phyloP scores from a whole-genome alignment of 1,140 invertebrate genomes.

The Bathynomus jamesi region DNA sequence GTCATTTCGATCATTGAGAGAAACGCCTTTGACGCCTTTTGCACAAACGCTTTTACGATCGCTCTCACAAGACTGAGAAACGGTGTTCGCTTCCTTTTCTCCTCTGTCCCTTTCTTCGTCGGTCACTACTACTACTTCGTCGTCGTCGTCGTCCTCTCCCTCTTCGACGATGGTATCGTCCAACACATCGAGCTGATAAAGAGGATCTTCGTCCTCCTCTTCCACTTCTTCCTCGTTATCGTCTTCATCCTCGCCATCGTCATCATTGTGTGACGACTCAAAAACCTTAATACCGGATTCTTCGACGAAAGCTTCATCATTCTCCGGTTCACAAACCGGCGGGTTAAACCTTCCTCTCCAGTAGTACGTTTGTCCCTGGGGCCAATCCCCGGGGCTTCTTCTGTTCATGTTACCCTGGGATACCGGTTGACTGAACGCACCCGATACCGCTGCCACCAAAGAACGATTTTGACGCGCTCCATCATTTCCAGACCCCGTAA shows the following conservation, averaged over 20 bases:
- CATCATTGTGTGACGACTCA: constrained; percentile 4
- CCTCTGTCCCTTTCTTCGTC: neutral
- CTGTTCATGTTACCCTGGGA: neutral
- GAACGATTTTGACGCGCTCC: neutral
- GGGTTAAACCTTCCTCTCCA: neutral
- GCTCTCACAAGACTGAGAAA: too few species aligned
- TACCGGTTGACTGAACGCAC: neutral
- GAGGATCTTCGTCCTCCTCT: constrained; percentile 7
- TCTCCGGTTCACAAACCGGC: constrained; percentile 4
- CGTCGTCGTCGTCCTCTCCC: constrained; percentile 7
- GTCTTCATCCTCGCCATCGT: neutral
- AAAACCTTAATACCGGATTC: constrained; percentile 13
- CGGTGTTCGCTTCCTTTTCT: neutral
- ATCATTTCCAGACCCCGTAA: neutral
- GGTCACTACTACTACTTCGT: too few species aligned
- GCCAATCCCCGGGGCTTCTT: neutral
- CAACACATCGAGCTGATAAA: neutral
- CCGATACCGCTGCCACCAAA: neutral
- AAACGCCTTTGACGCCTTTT: too few species aligned
- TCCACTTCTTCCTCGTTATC: neutral
- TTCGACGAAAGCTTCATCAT: constrained; percentile 14
- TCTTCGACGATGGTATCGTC: constrained; percentile 3
- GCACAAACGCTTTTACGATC: too few species aligned
- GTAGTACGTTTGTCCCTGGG: neutral
- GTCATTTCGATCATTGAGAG: too few species aligned